These are phyloP conservation scores for Coryphaenoides rupestris DNA, from an alignment of 2,113 vertebrate genomes.

Conservation along the genomic window DNA sequence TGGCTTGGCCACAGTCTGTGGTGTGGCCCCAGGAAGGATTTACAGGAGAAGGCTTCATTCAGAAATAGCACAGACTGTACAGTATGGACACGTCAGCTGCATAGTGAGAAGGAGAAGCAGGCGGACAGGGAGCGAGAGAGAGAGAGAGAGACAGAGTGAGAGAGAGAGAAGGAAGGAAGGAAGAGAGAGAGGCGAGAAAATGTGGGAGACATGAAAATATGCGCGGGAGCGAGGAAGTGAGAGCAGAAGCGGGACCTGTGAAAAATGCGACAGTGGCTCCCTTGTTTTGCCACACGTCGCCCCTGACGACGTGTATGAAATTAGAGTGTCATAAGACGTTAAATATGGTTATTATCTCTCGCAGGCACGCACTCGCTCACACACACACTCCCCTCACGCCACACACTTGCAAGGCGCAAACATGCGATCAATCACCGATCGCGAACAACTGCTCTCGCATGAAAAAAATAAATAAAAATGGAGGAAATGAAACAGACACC, in stretches of 20 bases:
- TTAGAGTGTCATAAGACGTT: constrained; percentile 68
- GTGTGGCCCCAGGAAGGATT: constrained; percentile 45
- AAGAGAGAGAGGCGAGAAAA: constrained; percentile 36
- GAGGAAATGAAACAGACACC: constrained; percentile 5
- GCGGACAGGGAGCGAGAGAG: constrained; percentile 58
- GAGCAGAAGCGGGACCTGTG: constrained; percentile 66
- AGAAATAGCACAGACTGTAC: constrained; percentile 71
- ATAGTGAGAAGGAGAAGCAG: constrained; percentile 71
- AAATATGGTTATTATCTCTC: constrained; percentile 69
- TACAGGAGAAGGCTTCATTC: constrained; percentile 60
- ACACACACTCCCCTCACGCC: constrained; percentile 20
- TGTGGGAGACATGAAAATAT: constrained; percentile 68
- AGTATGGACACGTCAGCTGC: constrained; percentile 71
- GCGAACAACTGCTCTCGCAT: constrained; percentile 32
- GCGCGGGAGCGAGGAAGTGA: constrained; percentile 46
- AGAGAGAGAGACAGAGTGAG: constrained; percentile 35
- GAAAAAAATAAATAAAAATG: constrained; percentile 42
- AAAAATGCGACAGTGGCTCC: constrained; percentile 60
- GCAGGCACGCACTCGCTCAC: constrained; percentile 37
- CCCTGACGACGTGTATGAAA: constrained; percentile 70
- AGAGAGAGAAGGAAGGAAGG: constrained; percentile 23
- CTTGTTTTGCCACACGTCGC: constrained; percentile 24
- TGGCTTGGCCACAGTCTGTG: constrained; percentile 53
- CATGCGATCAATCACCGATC: constrained; percentile 28
- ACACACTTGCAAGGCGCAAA: constrained; percentile 29